Conservation (phyloP, 1,140 invertebrate species). For the Tribolium madens region DNA sequence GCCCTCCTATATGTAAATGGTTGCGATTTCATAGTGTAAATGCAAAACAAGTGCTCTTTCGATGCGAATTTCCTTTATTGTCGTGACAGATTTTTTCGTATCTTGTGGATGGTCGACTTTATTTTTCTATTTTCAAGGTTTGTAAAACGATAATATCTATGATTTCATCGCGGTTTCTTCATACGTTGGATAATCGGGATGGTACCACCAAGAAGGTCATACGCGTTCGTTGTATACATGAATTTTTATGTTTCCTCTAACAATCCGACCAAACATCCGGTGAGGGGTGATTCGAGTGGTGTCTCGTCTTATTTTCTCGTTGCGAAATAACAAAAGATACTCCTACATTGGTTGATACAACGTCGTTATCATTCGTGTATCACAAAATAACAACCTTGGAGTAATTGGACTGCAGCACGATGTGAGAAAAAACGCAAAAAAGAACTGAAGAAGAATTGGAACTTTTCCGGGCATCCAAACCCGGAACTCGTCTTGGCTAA, state of each 20-base stretch:
- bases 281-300: background rate
- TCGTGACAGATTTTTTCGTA: background rate
- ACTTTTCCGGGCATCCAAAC: background rate
- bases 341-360: too few relatives aligned
- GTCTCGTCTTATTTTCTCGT: background rate
- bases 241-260: conserved; percentile 36
- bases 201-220: conserved; percentile 16
- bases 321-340: background rate
- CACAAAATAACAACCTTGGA: too few relatives aligned
- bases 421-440: too few relatives aligned
- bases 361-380: too few relatives aligned
- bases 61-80: conserved; percentile 1
- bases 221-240: conserved; percentile 32
- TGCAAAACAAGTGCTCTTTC: conserved; percentile 24
- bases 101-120: background rate
- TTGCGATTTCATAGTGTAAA: conserved; percentile 16
- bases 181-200: background rate
- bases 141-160: conserved; percentile 27
- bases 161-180: conserved; percentile 25
- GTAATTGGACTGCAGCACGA: too few relatives aligned
- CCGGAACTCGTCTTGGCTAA: background rate
- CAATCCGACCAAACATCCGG: conserved; percentile 34
- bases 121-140: conserved; percentile 14
- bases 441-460: too few relatives aligned
- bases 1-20: conserved; percentile 43